Percentiles rank a stretch among this genome's conserved stretches.
Evolutionary conservation across 2,888 invertebrate species (phyloP).

Genomic region (Eristalis pertinax): DNA sequence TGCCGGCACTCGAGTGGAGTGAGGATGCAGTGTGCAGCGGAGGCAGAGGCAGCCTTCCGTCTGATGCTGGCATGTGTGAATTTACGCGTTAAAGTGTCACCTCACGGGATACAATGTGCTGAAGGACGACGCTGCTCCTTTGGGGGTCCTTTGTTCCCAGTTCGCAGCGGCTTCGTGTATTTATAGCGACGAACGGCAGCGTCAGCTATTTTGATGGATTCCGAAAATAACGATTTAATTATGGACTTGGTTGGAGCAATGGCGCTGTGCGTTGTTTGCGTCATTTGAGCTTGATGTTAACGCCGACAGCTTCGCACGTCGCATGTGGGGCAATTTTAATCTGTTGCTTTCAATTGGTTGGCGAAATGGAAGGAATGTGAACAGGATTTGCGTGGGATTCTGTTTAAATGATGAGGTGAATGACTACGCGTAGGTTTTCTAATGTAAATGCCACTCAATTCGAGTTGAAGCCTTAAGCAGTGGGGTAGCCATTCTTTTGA

Average conservation of each 20-base stretch:
- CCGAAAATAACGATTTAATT: constrained; percentile 27
- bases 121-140: constrained; percentile 1
- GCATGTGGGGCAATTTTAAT: background rate
- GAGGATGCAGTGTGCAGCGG: background rate
- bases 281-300: background rate
- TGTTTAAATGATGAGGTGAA: background rate
- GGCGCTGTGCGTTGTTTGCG: background rate
- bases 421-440: background rate
- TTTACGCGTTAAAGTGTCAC: constrained; percentile 35
- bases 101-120: constrained; percentile 24
- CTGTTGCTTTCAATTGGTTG: background rate
- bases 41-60: background rate
- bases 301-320: background rate
- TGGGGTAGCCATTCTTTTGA: too few relatives aligned
- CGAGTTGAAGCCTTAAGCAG: too few relatives aligned
- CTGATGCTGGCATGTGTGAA: constrained; percentile 17
- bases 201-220: constrained; percentile 22
- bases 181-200: background rate
- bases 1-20: background rate
- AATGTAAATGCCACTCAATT: background rate
- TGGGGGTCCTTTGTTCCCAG: background rate
- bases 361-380: background rate
- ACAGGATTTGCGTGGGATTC: background rate
- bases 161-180: constrained; percentile 2
- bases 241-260: background rate